phyloP scores from a whole-genome alignment of 2,113 vertebrate genomes.

The Nesoenas mayeri region DNA sequence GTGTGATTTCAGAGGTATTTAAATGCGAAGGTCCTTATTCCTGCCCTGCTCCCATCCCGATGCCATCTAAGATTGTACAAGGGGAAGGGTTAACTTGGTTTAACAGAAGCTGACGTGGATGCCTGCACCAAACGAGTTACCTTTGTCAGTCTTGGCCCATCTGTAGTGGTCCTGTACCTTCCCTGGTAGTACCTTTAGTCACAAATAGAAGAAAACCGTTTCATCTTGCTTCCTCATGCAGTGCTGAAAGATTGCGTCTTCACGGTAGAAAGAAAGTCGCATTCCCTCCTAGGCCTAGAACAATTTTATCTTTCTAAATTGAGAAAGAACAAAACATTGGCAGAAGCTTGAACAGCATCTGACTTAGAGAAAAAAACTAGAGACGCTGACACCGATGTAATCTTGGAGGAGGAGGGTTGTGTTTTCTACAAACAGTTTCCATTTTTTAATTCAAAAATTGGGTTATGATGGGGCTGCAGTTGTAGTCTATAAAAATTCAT shows the following conservation, averaged over 20 bases:
- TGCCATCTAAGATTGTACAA: constrained; percentile 24
- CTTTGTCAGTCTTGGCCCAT: constrained; percentile 44
- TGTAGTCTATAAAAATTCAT: constrained; percentile 6
- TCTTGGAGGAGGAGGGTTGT: background rate
- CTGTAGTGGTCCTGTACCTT: constrained; percentile 38
- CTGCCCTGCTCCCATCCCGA: background rate
- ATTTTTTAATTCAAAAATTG: background rate
- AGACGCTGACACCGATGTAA: background rate
- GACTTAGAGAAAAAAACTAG: background rate
- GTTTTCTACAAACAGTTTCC: background rate
- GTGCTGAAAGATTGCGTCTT: constrained; percentile 35
- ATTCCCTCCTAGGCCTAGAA: constrained; percentile 55
- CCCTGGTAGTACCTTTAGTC: constrained; percentile 47
- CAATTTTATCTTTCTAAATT: constrained; percentile 70
- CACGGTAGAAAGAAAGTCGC: constrained; percentile 13
- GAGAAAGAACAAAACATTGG: constrained; percentile 84
- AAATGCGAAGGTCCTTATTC: background rate
- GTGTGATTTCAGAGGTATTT: constrained; percentile 41
- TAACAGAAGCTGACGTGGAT: background rate
- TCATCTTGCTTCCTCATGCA: constrained; percentile 36
- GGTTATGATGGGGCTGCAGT: constrained; percentile 23
- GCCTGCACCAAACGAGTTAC: background rate
- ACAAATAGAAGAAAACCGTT: background rate
- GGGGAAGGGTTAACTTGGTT: background rate
- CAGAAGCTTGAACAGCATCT: constrained; percentile 63